A percentile compares a stretch with the other conserved stretches of the same genome.
phyloP scores from a whole-genome alignment of 64 coral and sea anemone species.

The Exaiptasia diaphana region DNA sequence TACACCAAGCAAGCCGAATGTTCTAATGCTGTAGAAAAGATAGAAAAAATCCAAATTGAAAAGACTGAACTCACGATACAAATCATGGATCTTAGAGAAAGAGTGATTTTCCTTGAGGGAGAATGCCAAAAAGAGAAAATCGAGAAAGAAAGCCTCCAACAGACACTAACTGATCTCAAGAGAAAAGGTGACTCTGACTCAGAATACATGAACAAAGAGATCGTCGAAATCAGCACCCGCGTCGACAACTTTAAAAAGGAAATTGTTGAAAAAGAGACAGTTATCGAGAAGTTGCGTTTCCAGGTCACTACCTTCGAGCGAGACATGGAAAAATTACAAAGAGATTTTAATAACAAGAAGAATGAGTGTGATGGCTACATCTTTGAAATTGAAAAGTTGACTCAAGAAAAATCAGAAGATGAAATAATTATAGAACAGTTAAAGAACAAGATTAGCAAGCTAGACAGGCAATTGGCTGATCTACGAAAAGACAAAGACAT shows the following conservation, averaged over 20 bases:
- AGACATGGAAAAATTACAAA: conserved; percentile 74
- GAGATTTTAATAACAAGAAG: conserved; percentile 75
- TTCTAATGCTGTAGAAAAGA: conserved; percentile 49
- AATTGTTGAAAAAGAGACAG: conserved; percentile 79
- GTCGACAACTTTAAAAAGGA: conserved; percentile 87
- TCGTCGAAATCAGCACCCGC: conserved; percentile 58
- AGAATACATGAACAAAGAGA: conserved; percentile 52
- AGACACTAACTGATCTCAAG: conserved; percentile 32
- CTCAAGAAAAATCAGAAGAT: conserved; percentile 77
- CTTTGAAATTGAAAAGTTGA: conserved; percentile 70
- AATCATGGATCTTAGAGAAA: conserved; percentile 74
- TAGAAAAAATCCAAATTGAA: conserved; percentile 69
- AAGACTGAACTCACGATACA: conserved; percentile 85
- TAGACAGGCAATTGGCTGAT: conserved; percentile 34
- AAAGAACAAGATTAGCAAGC: conserved; percentile 35
- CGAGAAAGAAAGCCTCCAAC: conserved; percentile 48
- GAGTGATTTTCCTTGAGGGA: conserved; percentile 64
- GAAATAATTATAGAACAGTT: conserved; percentile 73
- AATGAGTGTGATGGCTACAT: conserved; percentile 48
- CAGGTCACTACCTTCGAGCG: conserved; percentile 72
- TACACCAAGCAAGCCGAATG: conserved; percentile 76
- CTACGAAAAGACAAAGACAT: conserved; percentile 54
- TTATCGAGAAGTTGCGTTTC: conserved; percentile 81
- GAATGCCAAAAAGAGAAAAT: conserved; percentile 65
- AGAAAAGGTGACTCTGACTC: conserved; percentile 69